Conservation (phyloP, 2,113 vertebrate species). For the Hucho hucho region DNA sequence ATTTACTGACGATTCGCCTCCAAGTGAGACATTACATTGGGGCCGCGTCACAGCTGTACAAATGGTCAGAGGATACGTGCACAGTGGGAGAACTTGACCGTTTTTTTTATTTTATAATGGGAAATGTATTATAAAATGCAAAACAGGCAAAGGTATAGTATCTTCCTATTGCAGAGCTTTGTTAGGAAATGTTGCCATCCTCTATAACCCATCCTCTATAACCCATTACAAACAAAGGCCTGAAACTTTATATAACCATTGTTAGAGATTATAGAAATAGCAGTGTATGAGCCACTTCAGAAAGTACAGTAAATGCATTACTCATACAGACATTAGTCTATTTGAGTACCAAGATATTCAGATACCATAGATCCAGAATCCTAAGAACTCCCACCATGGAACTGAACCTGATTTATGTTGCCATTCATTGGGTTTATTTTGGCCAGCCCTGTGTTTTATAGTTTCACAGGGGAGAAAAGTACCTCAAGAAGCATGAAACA, state of each 20-base stretch:
- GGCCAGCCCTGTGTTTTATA: neutral
- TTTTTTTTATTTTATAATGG: no score
- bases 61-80: neutral
- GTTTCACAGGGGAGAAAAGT: neutral
- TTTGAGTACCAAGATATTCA: no score
- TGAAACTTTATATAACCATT: neutral
- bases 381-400: neutral
- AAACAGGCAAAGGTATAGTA: no score
- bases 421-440: neutral
- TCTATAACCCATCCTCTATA: no score
- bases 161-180: no score
- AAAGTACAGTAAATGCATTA: neutral
- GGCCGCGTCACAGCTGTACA: neutral
- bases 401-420: neutral
- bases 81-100: no score
- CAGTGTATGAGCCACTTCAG: no score
- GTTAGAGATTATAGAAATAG: no score
- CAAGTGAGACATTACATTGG: neutral
- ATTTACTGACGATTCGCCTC: slow-evolving; percentile 21
- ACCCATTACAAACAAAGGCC: neutral
- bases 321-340: neutral
- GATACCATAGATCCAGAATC: neutral
- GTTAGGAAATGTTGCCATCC: no score
- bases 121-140: no score
- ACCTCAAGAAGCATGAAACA: neutral